These are phyloP conservation scores for Mungos mungo DNA, from an alignment of 2,113 vertebrate species.

Conservation along the genomic window DNA sequence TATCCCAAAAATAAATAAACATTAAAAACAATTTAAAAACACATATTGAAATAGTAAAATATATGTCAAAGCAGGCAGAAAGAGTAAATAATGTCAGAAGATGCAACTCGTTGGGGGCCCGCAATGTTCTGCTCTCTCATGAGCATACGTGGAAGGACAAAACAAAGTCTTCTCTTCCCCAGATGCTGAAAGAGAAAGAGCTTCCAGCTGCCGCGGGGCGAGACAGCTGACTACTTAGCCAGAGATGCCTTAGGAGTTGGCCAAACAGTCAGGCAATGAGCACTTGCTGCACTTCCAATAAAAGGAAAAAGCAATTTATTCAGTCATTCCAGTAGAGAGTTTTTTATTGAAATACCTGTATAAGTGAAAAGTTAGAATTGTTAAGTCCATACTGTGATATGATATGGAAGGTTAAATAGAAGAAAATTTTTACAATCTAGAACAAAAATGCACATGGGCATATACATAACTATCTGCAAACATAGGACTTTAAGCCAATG, in stretches of 20 bases:
- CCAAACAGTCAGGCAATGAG: background rate
- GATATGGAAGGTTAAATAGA: background rate
- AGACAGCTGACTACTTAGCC: background rate
- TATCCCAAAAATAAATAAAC: too few relatives aligned
- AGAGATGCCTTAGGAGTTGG: background rate
- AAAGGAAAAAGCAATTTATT: background rate
- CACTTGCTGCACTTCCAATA: background rate
- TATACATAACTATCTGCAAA: background rate
- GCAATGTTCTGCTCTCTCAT: background rate
- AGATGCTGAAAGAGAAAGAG: background rate
- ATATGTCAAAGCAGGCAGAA: background rate
- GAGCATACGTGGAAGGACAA: background rate
- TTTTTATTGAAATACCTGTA: background rate
- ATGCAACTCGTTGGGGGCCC: background rate
- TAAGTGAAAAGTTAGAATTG: background rate
- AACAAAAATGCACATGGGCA: background rate
- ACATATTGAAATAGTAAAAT: background rate
- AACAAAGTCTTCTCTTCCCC: constrained; percentile 1
- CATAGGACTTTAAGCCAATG: background rate
- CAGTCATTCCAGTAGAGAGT: background rate
- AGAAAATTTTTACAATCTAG: background rate
- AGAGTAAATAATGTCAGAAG: background rate
- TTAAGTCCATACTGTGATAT: background rate
- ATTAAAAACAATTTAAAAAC: too few relatives aligned
- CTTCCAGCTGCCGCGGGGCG: background rate